A percentile compares a stretch with the other conserved stretches of the same genome.
Evolutionary conservation across 2,888 invertebrate species (phyloP).

Genomic region (Fragum whitleyi): DNA sequence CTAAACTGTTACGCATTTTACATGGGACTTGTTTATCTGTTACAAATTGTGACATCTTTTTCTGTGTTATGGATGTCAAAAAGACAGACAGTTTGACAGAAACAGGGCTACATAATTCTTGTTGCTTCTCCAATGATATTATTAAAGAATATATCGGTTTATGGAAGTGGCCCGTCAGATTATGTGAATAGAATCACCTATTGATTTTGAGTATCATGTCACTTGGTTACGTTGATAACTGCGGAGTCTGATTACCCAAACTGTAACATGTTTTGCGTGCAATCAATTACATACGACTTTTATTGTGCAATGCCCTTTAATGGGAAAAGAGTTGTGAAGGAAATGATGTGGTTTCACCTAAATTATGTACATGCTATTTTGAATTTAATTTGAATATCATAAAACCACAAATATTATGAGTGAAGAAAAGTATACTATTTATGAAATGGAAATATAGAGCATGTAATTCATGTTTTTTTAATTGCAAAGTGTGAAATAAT

Average conservation of each 20-base stretch:
- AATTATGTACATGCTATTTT: not conserved
- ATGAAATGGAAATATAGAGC: not conserved
- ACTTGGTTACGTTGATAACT: not conserved
- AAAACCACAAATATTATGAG: not conserved
- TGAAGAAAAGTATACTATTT: not conserved
- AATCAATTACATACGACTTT: not conserved
- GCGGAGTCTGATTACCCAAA: not conserved
- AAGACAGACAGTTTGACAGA: constrained; percentile 15
- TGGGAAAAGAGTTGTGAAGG: not conserved
- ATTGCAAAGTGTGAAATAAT: not conserved
- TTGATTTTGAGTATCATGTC: not conserved
- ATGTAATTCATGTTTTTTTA: too few species aligned
- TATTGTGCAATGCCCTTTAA: not conserved
- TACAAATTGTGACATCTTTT: constrained; percentile 6
- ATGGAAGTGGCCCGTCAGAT: not conserved
- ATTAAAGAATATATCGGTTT: not conserved
- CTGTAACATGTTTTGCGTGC: not conserved
- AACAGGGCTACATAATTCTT: not conserved
- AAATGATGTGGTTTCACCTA: not conserved
- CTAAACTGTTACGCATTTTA: constrained; percentile 4
- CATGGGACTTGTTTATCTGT: constrained; percentile 3
- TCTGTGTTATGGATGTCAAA: not conserved
- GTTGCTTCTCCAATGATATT: not conserved
- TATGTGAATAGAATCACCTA: not conserved
- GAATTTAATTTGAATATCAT: not conserved